Evolutionary conservation across 2,888 invertebrate genomes (phyloP), one percentile per base, ranked within the genome.

Genomic region (Erebia ligea): DNA sequence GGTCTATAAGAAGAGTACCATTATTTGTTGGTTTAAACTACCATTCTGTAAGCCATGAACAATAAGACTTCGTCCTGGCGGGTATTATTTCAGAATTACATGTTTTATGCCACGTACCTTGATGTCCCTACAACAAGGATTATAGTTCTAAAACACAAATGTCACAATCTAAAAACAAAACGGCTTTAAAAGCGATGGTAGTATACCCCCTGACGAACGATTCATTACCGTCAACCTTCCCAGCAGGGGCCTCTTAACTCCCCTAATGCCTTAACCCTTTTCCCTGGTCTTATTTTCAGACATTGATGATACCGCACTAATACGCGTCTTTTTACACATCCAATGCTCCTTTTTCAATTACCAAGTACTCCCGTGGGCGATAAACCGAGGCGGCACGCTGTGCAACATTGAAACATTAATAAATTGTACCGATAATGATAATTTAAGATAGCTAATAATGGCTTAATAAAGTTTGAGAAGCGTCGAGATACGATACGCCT

Each of bases 381-480:
- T 70, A 68, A 71, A 70, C 66, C 58, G 25, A 75, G 73, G 57
- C 75, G 54, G 74, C 73, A 73, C 78, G 78, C 76, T 77, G 73
- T 71, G 69, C 78, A 77, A 78, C 77, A 79, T 79, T 75, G 59
- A 59, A 77, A 70, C 71, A 73, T 45, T 72, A 78, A 83, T 81
- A 80, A 81, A 82, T 76, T 80, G 73, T 76, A 72, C 73, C 72
- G 79, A 80, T 76, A 78, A 79, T 78, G 74, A 69, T 67, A 75
- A 68, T 77, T 78, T 70, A 74, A 75, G 66, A 68, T 76, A 77
- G 72, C 76, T 79, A 75, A 78, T 77, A 78, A 80, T 76, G 81
- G 79, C 77, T 81, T 79, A 77, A 78, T 75, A 78, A 81, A 81
- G 81, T 80, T 76, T 73, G 72, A 73, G 75, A 68, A 68, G 61